Base-by-base conservation (phyloP, 2,888 invertebrate genomes). In the Eupithecia dodoneata region DNA sequence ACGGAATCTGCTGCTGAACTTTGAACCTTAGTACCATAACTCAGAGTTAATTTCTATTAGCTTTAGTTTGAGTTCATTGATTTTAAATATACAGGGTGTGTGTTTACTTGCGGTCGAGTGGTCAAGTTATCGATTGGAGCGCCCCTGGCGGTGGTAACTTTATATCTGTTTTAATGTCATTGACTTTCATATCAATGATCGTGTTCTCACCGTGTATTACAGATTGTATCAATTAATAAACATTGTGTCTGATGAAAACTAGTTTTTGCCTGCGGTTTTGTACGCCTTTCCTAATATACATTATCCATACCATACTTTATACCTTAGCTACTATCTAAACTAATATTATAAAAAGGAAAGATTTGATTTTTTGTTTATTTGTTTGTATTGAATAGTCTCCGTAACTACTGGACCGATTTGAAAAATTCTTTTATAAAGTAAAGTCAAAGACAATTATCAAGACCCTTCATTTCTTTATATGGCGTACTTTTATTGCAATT, bases 131-230 rank as follows among this genome's bases (percentile, higher is more conserved):
- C 70, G 70, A 70, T 72, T 42, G 44, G 13, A 42, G 55, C 55
- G 52, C 13, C 85, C 84, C 84, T 80, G 81, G 88, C 45, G 12
- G 45, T 79, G 81, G 88, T 89, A 89, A 89, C 81, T 80, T 83
- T 85, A 89, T 89, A 89, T 88, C 83, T 87, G 44, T 45, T 18
- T 63, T 63, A 45, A 86, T 89, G 90, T 90, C 90, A 90, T 87
- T 90, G 90, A 88, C 89, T 89, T 86, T 80, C 78, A 77, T 84
- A 75, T 80, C 79, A 82, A 80, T 69, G 69, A 72, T 75, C 80
- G 85, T 84, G 82, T 87, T 71, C 71, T 80, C 72, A 82, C 83
- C 73, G 81, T 81, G 76, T 71, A 13, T 49, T 4, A 71, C 69
- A 45, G 69, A 69, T 18, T 12, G 10, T 49, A n/a, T 69, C 6